A percentile compares a stretch with the other conserved stretches of the same genome.
Conservation (phyloP, 1,140 invertebrate species). For the Cotesia typhae region DNA sequence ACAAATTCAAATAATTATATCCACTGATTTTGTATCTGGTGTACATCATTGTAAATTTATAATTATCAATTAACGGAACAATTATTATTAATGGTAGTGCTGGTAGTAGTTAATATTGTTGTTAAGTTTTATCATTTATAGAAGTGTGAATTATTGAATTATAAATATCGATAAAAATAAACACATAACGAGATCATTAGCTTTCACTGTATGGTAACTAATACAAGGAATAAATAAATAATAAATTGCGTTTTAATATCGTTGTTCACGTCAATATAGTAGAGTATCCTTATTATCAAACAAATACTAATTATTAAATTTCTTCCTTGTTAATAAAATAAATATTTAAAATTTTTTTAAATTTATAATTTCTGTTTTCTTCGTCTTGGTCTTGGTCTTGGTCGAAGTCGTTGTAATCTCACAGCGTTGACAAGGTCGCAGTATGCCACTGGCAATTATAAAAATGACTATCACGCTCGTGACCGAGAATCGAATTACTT, state of each 20-base stretch:
- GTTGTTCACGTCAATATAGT: not conserved
- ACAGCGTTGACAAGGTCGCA: conserved; percentile 41
- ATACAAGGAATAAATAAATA: not conserved
- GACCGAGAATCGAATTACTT: conserved; percentile 57
- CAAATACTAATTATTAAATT: not conserved
- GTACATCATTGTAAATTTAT: conserved; percentile 9
- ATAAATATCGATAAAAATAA: conserved; percentile 3
- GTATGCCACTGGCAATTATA: conserved; percentile 47
- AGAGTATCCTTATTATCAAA: not conserved
- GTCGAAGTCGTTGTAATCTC: conserved; percentile 20
- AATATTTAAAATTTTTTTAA: not conserved
- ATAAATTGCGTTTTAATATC: not conserved
- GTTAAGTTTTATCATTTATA: not conserved
- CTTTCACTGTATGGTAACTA: too few relatives aligned
- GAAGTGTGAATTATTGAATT: not conserved
- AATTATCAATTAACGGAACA: not conserved
- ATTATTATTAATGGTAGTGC: not conserved
- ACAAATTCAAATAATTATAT: conserved; percentile 13
- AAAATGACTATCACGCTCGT: conserved; percentile 52
- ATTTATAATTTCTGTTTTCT: not conserved
- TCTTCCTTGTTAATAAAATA: not conserved
- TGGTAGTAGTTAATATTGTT: not conserved
- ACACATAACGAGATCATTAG: too few relatives aligned
- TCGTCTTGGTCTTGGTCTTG: conserved; percentile 1
- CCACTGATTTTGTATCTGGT: conserved; percentile 3